Base-by-base conservation (phyloP, 2,888 invertebrate genomes). In the Hydrotaea cyrtoneurina region DNA sequence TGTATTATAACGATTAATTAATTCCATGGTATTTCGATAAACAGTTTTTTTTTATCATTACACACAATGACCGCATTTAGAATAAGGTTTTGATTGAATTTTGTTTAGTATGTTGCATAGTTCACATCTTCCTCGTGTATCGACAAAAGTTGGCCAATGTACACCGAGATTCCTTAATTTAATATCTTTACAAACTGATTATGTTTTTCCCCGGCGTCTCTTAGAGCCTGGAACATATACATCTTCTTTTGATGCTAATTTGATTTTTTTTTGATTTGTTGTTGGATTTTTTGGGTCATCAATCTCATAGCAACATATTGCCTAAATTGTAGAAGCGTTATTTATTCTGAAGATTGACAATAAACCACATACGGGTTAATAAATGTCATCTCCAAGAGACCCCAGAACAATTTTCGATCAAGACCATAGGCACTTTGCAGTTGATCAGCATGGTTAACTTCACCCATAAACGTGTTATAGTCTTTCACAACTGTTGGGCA, bases 371-470 rank as follows among this genome's bases (percentile, higher is more conserved):
- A 66, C 26, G 64, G 64, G 46, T 75, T 46, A 7, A 75, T 31
- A 50, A 75, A 62, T 59, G 46, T n/a, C 23, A 75, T 62, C 17
- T 75, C 46, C 15, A 75, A 62, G 23, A 17, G 17, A 21, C 57
- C 31, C 75, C 62, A 62, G 11, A 75, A 46, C 23, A 75, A 62
- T 23, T 17, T 75, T 23, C 62, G 62, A 43, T 82, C 57, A 43
- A 80, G 71, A 17, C 76, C 81, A 39, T 72, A 81, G 17, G 79
- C 85, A 55, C 76, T 76, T 43, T 71, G 75, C 21, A 85, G 77
- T 53, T 82, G 80, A 78, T 86, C 80, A 23, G 78, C 75, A 64
- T 82, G 80, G 46, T 80, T 78, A 15, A 85, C 71, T 71, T 77
- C 80, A 15, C 69, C 72, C 78, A 82, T 85, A 78, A 82, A 82